These are phyloP conservation scores for Nematostella vectensis DNA, from an alignment of 92 coral and sea anemone genomes.

Conservation along the genomic window DNA sequence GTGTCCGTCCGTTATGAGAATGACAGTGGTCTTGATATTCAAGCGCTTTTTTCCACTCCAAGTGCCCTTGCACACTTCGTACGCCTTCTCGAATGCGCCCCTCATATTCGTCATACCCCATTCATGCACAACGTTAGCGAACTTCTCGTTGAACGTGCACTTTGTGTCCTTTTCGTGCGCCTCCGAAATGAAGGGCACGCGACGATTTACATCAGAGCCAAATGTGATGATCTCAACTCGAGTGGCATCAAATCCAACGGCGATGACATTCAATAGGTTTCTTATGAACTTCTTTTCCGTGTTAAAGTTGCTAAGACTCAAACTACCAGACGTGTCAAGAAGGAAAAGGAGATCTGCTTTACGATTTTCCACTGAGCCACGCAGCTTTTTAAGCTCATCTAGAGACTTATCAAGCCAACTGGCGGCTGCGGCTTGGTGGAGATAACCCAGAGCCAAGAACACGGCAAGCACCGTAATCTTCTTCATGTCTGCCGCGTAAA, in stretches of 20 bases:
- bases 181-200: slow-evolving; percentile 44
- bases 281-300: slow-evolving; percentile 52
- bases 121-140: slow-evolving; percentile 12
- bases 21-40: slow-evolving; percentile 37
- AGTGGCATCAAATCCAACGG: slow-evolving; percentile 59
- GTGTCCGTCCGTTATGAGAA: slow-evolving; percentile 55
- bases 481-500: too few species aligned
- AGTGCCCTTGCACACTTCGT: slow-evolving; percentile 25
- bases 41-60: slow-evolving; percentile 18
- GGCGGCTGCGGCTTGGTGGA: too few species aligned
- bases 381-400: slow-evolving; percentile 21
- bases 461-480: too few species aligned
- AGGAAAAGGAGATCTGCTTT: slow-evolving; percentile 67
- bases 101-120: slow-evolving; percentile 48
- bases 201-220: slow-evolving; percentile 15
- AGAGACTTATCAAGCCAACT: slow-evolving; percentile 33
- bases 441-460: too few species aligned
- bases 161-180: slow-evolving; percentile 29
- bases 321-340: slow-evolving; percentile 67
- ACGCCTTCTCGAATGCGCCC: slow-evolving; percentile 39
- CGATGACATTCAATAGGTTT: slow-evolving; percentile 48
- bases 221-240: slow-evolving; percentile 74
- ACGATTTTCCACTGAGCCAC: slow-evolving; percentile 26
- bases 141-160: slow-evolving; percentile 58
- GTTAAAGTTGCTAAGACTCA: slow-evolving; percentile 17